Evolutionary conservation across 2,888 invertebrate genomes (phyloP), one percentile per base, ranked within the genome.

Genomic region (Bombylius major): DNA sequence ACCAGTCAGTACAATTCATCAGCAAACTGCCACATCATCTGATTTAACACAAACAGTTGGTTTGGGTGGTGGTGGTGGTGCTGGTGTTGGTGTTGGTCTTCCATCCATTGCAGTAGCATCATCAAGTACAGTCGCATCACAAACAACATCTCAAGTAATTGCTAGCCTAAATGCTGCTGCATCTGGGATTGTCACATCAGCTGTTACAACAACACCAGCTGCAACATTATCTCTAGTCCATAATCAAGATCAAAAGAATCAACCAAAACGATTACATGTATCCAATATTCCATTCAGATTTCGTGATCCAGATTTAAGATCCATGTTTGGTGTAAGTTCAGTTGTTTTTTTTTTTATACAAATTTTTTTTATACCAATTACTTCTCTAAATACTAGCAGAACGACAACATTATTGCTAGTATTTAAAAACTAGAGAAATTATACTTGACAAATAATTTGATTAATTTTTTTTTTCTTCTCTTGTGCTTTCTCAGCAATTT

Each of bases 251-350:
- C 69, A 75, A 79, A 82, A 75, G 66, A 73, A 68, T 68, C 90
- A 90, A 73, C 94, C 91, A 66, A 97, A 99, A 77, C 82, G 99
- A 72, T 83, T 99, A 67, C 98, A 99, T 77, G 97, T 99, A 72
- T 97, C 96, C 71, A 99, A 99, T 82, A 99, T 99, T 81, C 99
- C 99, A 70, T 99, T 99, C 82, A 83, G 98, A 75, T 99, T 97
- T 80, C 86, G 98, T 78, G 98, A 99, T 80, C 96, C 96, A 62
- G 98, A 99, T 78, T 84, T 99, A 65, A 86, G 96, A 76, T 90
- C 93, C 68, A 93, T 98, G 89, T 95, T 98, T 78, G 96, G 95
- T 82, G 97, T 97, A 79, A 84, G 93, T 84, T 70, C 63, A 57
- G 55, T 48, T 49, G 33, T 5, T 14, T 11, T 14, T 7, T 7